These are phyloP conservation scores for Chrysolina americana DNA, from an alignment of 2,888 invertebrate genomes.

Conservation along the genomic window DNA sequence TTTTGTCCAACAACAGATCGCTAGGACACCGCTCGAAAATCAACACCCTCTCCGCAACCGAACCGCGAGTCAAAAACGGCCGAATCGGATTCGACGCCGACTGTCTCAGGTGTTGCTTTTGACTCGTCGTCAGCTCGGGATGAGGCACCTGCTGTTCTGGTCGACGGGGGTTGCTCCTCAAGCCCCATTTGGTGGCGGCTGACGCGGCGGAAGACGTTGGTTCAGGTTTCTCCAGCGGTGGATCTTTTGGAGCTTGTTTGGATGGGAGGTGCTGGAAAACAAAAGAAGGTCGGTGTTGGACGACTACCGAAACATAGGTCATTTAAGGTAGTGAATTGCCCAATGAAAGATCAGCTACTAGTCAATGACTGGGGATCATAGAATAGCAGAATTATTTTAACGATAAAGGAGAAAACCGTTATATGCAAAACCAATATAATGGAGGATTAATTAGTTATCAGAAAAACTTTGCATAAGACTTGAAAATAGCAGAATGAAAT, in stretches of 20 bases:
- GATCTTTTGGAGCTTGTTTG: conserved; percentile 27
- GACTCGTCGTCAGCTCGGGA: conserved; percentile 77
- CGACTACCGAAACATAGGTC: no score
- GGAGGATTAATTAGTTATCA: no score
- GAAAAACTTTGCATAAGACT: no score
- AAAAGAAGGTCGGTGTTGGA: background rate
- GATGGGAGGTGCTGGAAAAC: conserved; percentile 25
- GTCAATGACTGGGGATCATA: no score
- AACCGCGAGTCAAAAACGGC: conserved; percentile 89
- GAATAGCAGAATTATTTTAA: no score
- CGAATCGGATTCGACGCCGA: conserved; percentile 78
- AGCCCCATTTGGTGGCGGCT: conserved; percentile 65
- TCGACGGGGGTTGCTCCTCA: conserved; percentile 67
- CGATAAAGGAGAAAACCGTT: no score
- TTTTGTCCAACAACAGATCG: conserved; percentile 79
- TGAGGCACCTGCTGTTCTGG: conserved; percentile 75
- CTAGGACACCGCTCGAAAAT: conserved; percentile 93
- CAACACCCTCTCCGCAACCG: conserved; percentile 90
- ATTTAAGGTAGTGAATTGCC: no score
- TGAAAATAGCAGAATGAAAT: no score
- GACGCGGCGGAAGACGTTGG: conserved; percentile 20
- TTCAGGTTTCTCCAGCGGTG: conserved; percentile 35
- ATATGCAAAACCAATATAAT: no score
- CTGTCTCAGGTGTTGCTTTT: conserved; percentile 72
- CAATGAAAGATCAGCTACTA: no score